Evolutionary conservation across 1,140 invertebrate genomes (phyloP), one percentile per base, ranked within the genome.

Genomic region (Neomicropteryx cornuta): DNA sequence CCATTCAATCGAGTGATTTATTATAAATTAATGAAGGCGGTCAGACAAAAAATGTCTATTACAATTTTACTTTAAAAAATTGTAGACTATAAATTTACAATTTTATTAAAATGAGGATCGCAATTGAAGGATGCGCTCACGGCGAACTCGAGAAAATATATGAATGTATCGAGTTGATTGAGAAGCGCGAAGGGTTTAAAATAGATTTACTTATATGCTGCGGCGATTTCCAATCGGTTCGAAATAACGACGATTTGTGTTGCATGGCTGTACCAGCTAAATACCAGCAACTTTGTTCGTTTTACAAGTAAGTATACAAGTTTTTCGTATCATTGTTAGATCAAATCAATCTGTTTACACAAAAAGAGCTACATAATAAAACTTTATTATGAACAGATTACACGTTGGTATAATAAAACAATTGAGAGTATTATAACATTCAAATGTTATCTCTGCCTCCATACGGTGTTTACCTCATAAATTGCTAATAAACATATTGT

Each of bases 121-220:
- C 93, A 4, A 70, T 99, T 0, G 92, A 95, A 74, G 96, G 96
- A 36, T 99, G 96, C 73, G 86, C 90, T 49, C 95, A 99, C 70
- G 96, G 96, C 3, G 91, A 97, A 58, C 66, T 99, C 39, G 94
- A 98, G 49, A 85, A 79, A 52, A 97, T 99, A 46, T 99, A 98
- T 54, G 79, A 87, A 40, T 79, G 83, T 6, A 74, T 97, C 32
- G 63, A 77, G 49, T 66, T 77, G 38, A 62, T 87, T 28, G 80
- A 90, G 67, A 70, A 79, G 51, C 66, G 72, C 44, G 72, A 80
- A 48, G 68, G 65, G 0, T 73, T 80, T 29, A 86, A 85, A 61
- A 71, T 91, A 33, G 93, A 97, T 70, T 68, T 98, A 17, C 64
- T 99, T 3, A 74, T 99, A 20, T 97, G 95, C 53, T 99, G 95